phyloP scores from a whole-genome alignment of 2,888 invertebrate species.

The Meghimatium bilineatum region DNA sequence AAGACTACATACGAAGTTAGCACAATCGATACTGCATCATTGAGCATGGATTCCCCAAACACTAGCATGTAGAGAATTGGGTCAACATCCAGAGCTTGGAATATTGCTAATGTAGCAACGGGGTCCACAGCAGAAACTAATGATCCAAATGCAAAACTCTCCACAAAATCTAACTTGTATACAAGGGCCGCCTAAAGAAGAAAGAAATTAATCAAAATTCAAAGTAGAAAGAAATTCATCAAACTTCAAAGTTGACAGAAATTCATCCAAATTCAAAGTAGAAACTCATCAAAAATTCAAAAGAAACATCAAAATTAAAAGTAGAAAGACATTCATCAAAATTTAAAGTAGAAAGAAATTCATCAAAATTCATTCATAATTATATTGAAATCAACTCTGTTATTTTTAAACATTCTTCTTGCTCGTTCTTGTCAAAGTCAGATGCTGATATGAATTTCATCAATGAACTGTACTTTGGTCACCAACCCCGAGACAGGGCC shows the following conservation, averaged over 20 bases:
- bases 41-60: constrained; percentile 95
- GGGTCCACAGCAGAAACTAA: constrained; percentile 99
- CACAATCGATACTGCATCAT: constrained; percentile 99
- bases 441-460: too few relatives aligned
- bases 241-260: neutral
- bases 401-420: too few relatives aligned
- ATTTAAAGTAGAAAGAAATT: neutral
- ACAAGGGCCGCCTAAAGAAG: constrained; percentile 81
- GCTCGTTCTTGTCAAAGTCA: too few relatives aligned
- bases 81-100: constrained; percentile 97
- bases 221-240: neutral
- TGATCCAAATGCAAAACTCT: constrained; percentile 99
- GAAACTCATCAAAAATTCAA: too few relatives aligned
- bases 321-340: neutral
- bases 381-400: too few relatives aligned
- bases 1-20: constrained; percentile 84
- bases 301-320: too few relatives aligned
- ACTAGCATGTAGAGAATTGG: constrained; percentile 99
- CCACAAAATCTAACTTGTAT: constrained; percentile 93
- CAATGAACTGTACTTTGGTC: too few relatives aligned
- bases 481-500: too few relatives aligned
- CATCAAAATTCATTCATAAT: too few relatives aligned
- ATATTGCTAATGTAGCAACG: constrained; percentile 98
- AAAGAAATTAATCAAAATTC: neutral
- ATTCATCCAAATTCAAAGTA: too few relatives aligned